Evolutionary conservation across 1,140 invertebrate genomes (phyloP), one percentile per base, ranked within the genome.

Genomic region (Wiebesia pumilae): DNA sequence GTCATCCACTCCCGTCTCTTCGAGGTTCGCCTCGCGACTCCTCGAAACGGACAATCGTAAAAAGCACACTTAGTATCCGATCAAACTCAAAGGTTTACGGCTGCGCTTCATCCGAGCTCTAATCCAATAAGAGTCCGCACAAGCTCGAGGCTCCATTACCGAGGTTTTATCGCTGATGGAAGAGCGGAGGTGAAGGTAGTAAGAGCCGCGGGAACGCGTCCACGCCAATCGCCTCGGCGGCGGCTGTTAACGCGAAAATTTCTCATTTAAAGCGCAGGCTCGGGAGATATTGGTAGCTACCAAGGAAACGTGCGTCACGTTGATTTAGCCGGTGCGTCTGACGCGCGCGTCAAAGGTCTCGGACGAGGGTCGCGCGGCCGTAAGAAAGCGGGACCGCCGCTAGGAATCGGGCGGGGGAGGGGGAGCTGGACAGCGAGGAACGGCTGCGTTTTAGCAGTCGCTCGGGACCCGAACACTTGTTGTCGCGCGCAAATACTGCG

Each of bases 401-500:
- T 43, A n/a, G n/a, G 38, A 19, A n/a, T 33, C 27, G 3, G 10
- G 24, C 3, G 35, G 2, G 2, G 30, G 10, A 35, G 2, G 9
- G 14, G 51, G 9, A 51, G 81, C 54, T 21, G 35, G 51, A 54
- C 9, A 54, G n/a, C 30, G 24, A 40, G 27, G 33, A 35, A 38
- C 54, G 27, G 65, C 69, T 1, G 73, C 33, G 35, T 75, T 58
- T 58, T 65, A n/a, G 27, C 27, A 65, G 62, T 69, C 67, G 12
- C 30, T 35, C 30, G 12, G 14, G 14, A 0, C 40, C 0, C 65
- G 35, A 24, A 65, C 83, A 81, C 78, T 86, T 78, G 84, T 86
- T 78, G 84, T 86, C 84, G 79, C 35, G 65, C 35, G 40, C 47
- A 67, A 54, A 35, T 47, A 21, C 69, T 21, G 51, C 16, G 51